These are phyloP conservation scores for Megalops atlanticus DNA, from an alignment of 2,113 vertebrate species.

Conservation along the genomic window DNA sequence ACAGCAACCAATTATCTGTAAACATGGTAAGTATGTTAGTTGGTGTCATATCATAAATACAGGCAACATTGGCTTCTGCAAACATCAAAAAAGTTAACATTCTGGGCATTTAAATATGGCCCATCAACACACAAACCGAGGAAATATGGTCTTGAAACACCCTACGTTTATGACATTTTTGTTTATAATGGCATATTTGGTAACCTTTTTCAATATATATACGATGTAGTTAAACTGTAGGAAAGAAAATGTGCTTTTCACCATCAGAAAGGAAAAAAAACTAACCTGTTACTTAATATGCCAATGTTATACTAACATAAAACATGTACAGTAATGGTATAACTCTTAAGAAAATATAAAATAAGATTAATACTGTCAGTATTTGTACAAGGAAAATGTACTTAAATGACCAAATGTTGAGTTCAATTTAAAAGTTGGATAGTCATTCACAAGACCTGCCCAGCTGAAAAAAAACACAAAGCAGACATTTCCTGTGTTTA, in stretches of 20 bases:
- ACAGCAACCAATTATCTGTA: constrained; percentile 96
- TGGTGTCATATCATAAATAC: constrained; percentile 87
- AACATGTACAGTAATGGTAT: constrained; percentile 94
- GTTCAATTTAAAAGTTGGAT: constrained; percentile 72
- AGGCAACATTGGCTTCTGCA: constrained; percentile 91
- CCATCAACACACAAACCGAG: constrained; percentile 77
- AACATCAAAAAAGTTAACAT: constrained; percentile 85
- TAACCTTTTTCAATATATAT: constrained; percentile 88
- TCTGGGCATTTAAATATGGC: constrained; percentile 77
- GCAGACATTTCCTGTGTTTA: constrained; percentile 78
- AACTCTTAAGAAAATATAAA: constrained; percentile 99
- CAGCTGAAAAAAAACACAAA: constrained; percentile 78
- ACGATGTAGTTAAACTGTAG: constrained; percentile 78
- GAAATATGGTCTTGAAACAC: constrained; percentile 70
- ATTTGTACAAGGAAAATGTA: constrained; percentile 95
- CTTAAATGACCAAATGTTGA: constrained; percentile 75
- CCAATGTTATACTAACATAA: constrained; percentile 83
- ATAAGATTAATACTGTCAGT: constrained; percentile 99
- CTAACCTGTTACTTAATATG: constrained; percentile 68
- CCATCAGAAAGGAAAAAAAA: constrained; percentile 67
- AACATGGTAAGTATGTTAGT: constrained; percentile 95
- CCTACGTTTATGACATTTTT: constrained; percentile 67
- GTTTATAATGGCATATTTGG: constrained; percentile 85
- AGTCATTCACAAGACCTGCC: constrained; percentile 67
- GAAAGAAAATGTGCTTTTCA: constrained; percentile 86